A percentile compares a stretch with the other conserved stretches of the same genome.
Conservation (phyloP, 1,140 invertebrate genomes). For the Mesaphorura yosii region DNA sequence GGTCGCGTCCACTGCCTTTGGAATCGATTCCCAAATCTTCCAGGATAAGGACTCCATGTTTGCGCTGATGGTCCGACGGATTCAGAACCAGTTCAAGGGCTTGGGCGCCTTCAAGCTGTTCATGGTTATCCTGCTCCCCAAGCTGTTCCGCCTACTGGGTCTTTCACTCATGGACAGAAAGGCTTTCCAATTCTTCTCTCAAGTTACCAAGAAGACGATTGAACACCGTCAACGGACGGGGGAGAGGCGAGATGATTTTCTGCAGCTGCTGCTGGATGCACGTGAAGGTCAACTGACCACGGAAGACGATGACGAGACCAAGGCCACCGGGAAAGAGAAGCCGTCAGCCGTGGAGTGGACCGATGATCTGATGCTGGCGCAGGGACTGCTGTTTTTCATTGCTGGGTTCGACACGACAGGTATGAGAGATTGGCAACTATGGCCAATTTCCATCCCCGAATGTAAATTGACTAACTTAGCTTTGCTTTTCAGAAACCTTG, state of each 20-base stretch:
- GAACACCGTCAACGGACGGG: conserved; percentile 12
- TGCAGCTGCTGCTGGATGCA: conserved; percentile 38
- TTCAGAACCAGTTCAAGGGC: not conserved
- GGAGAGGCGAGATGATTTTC: conserved; percentile 32
- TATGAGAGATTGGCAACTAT: too few relatives aligned
- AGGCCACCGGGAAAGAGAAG: not conserved
- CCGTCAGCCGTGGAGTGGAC: not conserved
- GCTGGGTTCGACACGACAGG: conserved; percentile 42
- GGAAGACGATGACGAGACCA: not conserved
- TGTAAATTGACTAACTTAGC: too few relatives aligned
- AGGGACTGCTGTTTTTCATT: conserved; percentile 31
- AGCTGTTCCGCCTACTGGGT: not conserved
- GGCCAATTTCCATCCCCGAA: too few relatives aligned
- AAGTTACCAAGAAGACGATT: conserved; percentile 1
- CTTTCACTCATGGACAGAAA: conserved; percentile 3
- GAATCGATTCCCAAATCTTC: conserved; percentile 35
- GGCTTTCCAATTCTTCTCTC: conserved; percentile 5
- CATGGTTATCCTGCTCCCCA: not conserved
- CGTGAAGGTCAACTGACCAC: conserved; percentile 32
- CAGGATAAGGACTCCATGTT: conserved; percentile 28
- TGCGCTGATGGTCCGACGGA: conserved; percentile 7
- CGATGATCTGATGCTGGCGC: conserved; percentile 4
- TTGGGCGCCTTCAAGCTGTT: conserved; percentile 9
- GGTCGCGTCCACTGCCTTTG: conserved; percentile 42
- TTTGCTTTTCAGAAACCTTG: too few relatives aligned